These are phyloP conservation scores for Sinelater perroti DNA, from an alignment of 2,888 invertebrate genomes.

Conservation along the genomic window DNA sequence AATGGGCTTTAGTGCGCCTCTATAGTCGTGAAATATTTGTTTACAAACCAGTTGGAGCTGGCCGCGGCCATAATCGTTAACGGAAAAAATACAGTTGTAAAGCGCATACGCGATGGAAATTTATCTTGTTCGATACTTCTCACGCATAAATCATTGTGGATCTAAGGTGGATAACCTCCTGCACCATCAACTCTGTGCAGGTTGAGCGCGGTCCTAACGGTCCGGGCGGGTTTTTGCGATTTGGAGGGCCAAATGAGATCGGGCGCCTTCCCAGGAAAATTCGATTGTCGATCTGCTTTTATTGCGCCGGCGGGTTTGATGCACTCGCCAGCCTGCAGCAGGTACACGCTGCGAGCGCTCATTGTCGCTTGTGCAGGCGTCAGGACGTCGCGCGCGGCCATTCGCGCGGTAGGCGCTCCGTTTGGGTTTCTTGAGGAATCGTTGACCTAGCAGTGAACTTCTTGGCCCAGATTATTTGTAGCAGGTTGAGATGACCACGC, in stretches of 20 bases:
- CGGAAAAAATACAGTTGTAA: too few relatives aligned
- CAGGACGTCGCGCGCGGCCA: neutral
- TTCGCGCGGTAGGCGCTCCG: slow-evolving; percentile 5
- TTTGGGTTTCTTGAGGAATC: slow-evolving; percentile 13
- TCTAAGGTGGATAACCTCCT: slow-evolving; percentile 13
- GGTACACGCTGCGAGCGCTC: neutral
- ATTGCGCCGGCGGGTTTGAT: neutral
- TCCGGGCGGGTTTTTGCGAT: neutral
- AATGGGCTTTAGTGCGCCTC: too few relatives aligned
- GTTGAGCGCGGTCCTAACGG: slow-evolving; percentile 7
- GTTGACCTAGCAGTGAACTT: slow-evolving; percentile 31
- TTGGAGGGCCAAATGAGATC: neutral
- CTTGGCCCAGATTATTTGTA: slow-evolving; percentile 21
- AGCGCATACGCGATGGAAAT: too few relatives aligned
- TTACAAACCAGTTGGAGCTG: too few relatives aligned
- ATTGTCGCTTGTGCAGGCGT: too few relatives aligned
- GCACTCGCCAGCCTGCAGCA: too few relatives aligned
- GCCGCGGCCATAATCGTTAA: too few relatives aligned
- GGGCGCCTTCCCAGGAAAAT: neutral
- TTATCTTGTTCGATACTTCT: too few relatives aligned
- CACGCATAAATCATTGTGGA: too few relatives aligned
- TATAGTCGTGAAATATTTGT: too few relatives aligned
- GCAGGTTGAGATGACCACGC: slow-evolving; percentile 17
- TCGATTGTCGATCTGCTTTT: neutral
- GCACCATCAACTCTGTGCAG: neutral